These are phyloP conservation scores for Polypterus senegalus DNA, from an alignment of 2,113 vertebrate species.

Conservation along the genomic window DNA sequence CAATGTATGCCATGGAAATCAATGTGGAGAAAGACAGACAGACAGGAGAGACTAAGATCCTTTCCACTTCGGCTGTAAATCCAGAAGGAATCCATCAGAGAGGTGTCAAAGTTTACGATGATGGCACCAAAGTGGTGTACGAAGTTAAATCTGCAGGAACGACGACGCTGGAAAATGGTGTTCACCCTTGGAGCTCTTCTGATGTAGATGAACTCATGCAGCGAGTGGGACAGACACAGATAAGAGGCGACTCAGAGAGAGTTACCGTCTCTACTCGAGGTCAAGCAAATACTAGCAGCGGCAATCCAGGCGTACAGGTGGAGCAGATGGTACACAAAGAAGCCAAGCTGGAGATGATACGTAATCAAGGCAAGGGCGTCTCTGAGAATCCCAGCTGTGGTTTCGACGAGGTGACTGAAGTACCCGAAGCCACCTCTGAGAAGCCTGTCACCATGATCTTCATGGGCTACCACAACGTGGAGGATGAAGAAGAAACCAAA, in stretches of 20 bases:
- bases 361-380: conserved; percentile 55
- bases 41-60: conserved; percentile 84
- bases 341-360: conserved; percentile 69
- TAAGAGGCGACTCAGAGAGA: conserved; percentile 42
- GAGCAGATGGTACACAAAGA: conserved; percentile 66
- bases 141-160: conserved; percentile 77
- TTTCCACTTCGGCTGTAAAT: conserved; percentile 74
- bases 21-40: conserved; percentile 90
- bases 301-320: conserved; percentile 45
- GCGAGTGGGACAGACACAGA: conserved; percentile 62
- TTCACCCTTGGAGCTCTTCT: conserved; percentile 72
- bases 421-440: conserved; percentile 51
- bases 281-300: conserved; percentile 44
- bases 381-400: conserved; percentile 30
- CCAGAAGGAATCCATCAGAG: conserved; percentile 71
- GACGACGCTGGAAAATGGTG: conserved; percentile 80
- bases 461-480: conserved; percentile 87
- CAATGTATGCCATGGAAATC: conserved; percentile 96
- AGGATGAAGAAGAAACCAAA: conserved; percentile 80
- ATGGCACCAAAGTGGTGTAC: conserved; percentile 88
- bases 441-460: conserved; percentile 83
- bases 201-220: conserved; percentile 82
- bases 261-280: conserved; percentile 50
- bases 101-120: conserved; percentile 88
- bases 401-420: conserved; percentile 39